Conservation (phyloP, 30 jellyfish, hydroid and myxozoan species). For the Aurelia aurita complex sp. Pacific region DNA sequence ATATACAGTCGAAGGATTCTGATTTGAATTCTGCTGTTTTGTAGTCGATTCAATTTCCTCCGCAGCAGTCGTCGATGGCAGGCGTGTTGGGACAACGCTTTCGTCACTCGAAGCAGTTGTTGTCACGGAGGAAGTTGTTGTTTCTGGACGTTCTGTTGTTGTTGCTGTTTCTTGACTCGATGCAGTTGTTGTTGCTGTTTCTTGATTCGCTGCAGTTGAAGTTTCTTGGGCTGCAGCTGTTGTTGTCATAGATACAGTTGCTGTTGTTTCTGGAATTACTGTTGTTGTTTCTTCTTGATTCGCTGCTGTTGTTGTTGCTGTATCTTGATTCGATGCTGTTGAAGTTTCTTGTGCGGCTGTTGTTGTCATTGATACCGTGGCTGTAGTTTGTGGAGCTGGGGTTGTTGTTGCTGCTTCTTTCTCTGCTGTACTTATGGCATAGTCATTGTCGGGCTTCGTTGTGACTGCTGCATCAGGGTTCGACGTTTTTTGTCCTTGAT, state of each 20-base stretch:
- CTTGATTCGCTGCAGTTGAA: background rate
- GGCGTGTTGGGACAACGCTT: constrained; percentile 3
- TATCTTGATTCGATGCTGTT: constrained; percentile 1
- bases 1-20: background rate
- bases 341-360: constrained; percentile 4
- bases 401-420: constrained; percentile 14
- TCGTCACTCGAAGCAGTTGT: constrained; percentile 7
- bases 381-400: background rate
- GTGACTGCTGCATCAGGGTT: constrained; percentile 16
- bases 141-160: background rate
- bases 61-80: too few species aligned
- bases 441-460: background rate
- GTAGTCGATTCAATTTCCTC: background rate
- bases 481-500: background rate
- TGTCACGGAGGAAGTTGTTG: background rate
- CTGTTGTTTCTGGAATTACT: background rate
- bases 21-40: background rate
- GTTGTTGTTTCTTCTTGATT: background rate
- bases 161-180: background rate
- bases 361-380: constrained; percentile 13
- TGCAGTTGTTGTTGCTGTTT: constrained; percentile 10
- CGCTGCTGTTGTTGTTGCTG: background rate
- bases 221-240: constrained; percentile 2
- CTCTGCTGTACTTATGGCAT: background rate
- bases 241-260: constrained; percentile 4